A percentile compares a stretch with the other conserved stretches of the same genome.
These are phyloP conservation scores for Antheraea pernyi DNA, from an alignment of 1,140 invertebrate genomes.

Conservation along the genomic window DNA sequence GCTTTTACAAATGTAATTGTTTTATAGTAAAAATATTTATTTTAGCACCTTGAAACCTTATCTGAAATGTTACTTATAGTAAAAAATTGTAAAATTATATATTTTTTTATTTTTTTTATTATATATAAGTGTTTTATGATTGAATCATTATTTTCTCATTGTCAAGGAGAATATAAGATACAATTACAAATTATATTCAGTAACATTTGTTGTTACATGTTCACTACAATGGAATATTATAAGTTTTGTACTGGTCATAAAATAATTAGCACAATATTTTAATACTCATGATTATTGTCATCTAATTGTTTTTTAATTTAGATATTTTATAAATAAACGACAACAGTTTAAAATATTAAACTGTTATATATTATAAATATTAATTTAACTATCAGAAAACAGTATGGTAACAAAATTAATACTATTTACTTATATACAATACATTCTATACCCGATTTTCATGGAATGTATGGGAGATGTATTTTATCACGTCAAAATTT, in stretches of 20 bases:
- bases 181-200: no score
- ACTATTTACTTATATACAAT: slow-evolving; percentile 3
- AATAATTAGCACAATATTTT: neutral
- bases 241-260: neutral
- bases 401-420: slow-evolving; percentile 14
- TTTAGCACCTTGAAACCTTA: no score
- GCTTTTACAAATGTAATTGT: no score
- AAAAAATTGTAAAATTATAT: no score
- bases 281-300: neutral
- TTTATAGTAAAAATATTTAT: no score
- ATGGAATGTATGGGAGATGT: neutral
- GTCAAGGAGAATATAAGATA: no score
- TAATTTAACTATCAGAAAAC: neutral
- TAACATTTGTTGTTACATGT: no score
- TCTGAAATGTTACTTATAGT: no score
- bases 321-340: no score
- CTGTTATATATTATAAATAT: neutral
- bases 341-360: neutral
- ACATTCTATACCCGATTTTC: slow-evolving; percentile 2
- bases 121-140: no score
- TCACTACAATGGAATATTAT: no score
- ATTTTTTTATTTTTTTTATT: no score
- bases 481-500: neutral
- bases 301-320: neutral
- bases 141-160: neutral